Base-by-base conservation (phyloP, 1,140 invertebrate species). In the Chrysoperla carnea region DNA sequence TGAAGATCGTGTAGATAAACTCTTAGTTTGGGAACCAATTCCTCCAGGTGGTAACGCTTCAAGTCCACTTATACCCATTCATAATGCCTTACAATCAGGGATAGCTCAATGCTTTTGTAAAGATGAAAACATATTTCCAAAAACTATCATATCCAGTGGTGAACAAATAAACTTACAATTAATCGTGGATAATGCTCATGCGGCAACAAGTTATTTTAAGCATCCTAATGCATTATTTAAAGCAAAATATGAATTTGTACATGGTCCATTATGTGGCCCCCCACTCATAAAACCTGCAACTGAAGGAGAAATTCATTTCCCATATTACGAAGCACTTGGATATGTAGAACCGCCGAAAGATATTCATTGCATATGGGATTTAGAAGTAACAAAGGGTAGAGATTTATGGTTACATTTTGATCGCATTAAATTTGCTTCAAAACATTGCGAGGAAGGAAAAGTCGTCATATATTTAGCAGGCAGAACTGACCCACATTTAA, bases 341-440 rank as follows among this genome's bases (percentile, higher is more conserved):
- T 82, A 79, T 50, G 76, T 78, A 0, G 75, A 78, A 48, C 75
- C 77, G 8, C 78, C 78, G 0, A 74, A 81, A 42, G 70, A 73
- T 1, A 81, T 88, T 39, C 81, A 83, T 49, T 91, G 85, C 55
- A 84, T 90, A 41, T 90, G 85, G 85, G 84, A 90, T 53, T 63
- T 90, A 23, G 72, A 76, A 43, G 82, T 88, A 4, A 81, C 80
- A 45, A 69, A 73, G 39, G 81, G 86, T 31, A 64, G 82, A 36
- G 84, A 90, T 60, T 68, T 90, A 6, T 88, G 81, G 79, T 57
- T 91, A 1, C 82, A 87, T 53, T 78, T 89, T 52, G 85, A 89
- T 50, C 81, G 85, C 47, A 80, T 86, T 8, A 80, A 84, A 46
- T 90, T 90, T 54, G 74, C 78, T 0, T 75, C 74, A 0, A 71